Base-by-base conservation (phyloP, 2,797 vertebrate genomes). In the Fringilla coelebs region DNA sequence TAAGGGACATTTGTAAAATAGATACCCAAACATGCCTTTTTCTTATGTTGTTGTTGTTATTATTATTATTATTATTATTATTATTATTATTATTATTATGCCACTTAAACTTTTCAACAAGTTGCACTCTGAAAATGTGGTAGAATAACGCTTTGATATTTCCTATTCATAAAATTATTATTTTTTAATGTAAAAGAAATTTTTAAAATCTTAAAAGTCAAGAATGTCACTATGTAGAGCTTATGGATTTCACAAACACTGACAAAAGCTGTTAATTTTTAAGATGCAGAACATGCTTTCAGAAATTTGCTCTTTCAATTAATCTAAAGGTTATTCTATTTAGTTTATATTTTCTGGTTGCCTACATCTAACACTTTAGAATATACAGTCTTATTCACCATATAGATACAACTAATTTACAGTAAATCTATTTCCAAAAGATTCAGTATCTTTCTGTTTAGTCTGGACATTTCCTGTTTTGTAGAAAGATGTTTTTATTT, bases 401-500 rank as follows among this genome's bases (percentile, higher is more conserved):
- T 20, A n/a, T 13, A 81, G 13, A 46, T 29, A 17, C 9, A 90
- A 70, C 10, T 18, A 92, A 93, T 82, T 79, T 83, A 65, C 28
- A 65, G 45, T 71, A 74, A 76, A 90, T 71, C 52, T 72, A 25
- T 11, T 61, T 82, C 28, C 17, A 65, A 82, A 82, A 80, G 48
- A 67, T 63, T 82, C 41, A 74, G 32, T 67, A 80, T 25, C 26
- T 46, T 88, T 83, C 34, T 32, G 31, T 77, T 87, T 46, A 63
- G 17, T 67, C 25, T 65, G 16, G 71, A 10, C 36, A 51, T 20
- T 82, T 87, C 22, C 20, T 85, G 17, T 58, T 93, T 67, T 87
- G 49, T 75, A 55, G 68, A 77, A 87, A 83, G 74, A 71, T n/a
- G 25, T 41, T 95, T 92, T 87, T 83, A 62, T 89, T 92, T 87